Conservation (phyloP, 1,140 invertebrate genomes). For the Ceratoteleas bidentatus region DNA sequence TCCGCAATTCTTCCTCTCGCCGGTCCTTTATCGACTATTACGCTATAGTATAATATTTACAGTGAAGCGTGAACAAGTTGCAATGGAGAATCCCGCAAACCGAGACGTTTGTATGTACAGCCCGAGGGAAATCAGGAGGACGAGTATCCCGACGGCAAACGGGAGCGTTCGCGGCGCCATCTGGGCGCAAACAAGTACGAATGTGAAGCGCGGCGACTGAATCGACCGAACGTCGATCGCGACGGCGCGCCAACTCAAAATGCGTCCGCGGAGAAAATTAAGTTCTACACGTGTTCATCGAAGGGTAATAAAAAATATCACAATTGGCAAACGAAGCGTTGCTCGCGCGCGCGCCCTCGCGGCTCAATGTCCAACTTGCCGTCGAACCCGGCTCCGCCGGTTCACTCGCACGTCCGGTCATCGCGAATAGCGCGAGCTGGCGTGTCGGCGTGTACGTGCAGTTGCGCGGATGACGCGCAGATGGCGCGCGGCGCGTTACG, state of each 20-base stretch:
- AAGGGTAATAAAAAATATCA: slow-evolving; percentile 59
- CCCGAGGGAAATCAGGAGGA: slow-evolving; percentile 36
- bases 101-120: slow-evolving; percentile 57
- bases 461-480: slow-evolving; percentile 1
- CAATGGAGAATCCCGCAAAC: slow-evolving; percentile 62
- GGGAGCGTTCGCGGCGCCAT: slow-evolving; percentile 21
- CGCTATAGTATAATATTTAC: slow-evolving; percentile 76
- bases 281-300: slow-evolving; percentile 39
- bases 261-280: slow-evolving; percentile 53
- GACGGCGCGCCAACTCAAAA: slow-evolving; percentile 44
- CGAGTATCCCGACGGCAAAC: slow-evolving; percentile 36
- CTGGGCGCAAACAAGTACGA: slow-evolving; percentile 15
- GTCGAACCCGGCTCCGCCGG: background rate
- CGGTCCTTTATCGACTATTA: slow-evolving; percentile 72
- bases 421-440: too few species aligned
- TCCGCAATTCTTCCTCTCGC: slow-evolving; percentile 18
- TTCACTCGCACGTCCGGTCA: too few species aligned
- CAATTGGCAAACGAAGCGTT: slow-evolving; percentile 58
- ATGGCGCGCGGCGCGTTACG: slow-evolving; percentile 4
- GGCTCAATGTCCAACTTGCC: slow-evolving; percentile 24
- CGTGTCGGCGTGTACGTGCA: background rate
- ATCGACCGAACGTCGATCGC: too few species aligned
- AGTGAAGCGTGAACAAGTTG: slow-evolving; percentile 71
- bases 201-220: slow-evolving; percentile 15
- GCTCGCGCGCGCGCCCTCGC: slow-evolving; percentile 23